These are phyloP conservation scores for Caligus rogercresseyi DNA, from an alignment of 1,140 invertebrate species.

Conservation along the genomic window DNA sequence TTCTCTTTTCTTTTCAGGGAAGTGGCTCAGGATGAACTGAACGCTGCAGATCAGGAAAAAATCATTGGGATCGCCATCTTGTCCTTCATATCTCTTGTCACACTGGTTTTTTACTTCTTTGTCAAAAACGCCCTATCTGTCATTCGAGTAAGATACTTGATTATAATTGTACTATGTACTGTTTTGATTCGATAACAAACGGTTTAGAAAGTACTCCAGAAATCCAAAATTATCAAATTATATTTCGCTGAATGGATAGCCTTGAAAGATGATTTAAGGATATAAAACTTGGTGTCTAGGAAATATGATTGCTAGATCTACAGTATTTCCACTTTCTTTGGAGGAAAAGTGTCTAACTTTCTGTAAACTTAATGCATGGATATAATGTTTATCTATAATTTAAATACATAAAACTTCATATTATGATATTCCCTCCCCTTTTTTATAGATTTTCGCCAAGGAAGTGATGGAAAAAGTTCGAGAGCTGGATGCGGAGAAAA, in stretches of 20 bases:
- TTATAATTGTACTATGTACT: not conserved
- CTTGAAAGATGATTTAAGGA: too few relatives aligned
- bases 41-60: constrained; percentile 7
- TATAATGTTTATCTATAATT: too few relatives aligned
- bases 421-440: not conserved
- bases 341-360: too few relatives aligned
- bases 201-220: too few relatives aligned
- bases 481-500: constrained; percentile 5
- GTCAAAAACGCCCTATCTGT: constrained; percentile 2
- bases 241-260: too few relatives aligned
- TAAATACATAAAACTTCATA: too few relatives aligned
- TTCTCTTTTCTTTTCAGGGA: not conserved
- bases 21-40: constrained; percentile 6
- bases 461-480: constrained; percentile 13
- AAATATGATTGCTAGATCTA: too few relatives aligned
- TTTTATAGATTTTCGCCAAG: not conserved
- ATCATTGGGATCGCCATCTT: constrained; percentile 1
- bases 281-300: too few relatives aligned
- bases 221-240: too few relatives aligned
- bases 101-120: constrained; percentile 2
- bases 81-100: not conserved
- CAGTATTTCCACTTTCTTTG: too few relatives aligned
- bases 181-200: too few relatives aligned
- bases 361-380: too few relatives aligned
- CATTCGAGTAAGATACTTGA: not conserved